Base-by-base conservation (phyloP, 1,140 invertebrate genomes). In the Philaenus spumarius region DNA sequence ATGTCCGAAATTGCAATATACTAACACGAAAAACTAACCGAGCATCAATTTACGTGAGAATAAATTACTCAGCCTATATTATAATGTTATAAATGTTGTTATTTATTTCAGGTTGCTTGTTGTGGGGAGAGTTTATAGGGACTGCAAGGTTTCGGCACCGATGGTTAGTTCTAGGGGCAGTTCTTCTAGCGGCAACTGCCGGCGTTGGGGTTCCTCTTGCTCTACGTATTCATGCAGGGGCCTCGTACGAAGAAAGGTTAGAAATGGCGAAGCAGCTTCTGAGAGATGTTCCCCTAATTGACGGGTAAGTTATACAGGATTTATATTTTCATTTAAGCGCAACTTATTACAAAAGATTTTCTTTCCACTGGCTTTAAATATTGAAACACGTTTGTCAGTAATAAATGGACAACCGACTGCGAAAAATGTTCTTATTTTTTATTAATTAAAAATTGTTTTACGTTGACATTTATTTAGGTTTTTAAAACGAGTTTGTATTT, bases 221-320 rank as follows among this genome's bases (percentile, higher is more conserved):
- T 7, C 60, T 74, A 12, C 62, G 66, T 24, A 64, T 71, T 15
- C 64, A 69, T 37, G 66, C 68, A 0, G 65, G 62, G 1, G 70
- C 71, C 9, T 69, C 67, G 7, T 58, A 68, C 11, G 63, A 71
- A 46, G 67, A 73, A 60, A 48, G 71, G 23, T 51, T 74, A 7
- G 62, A 67, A 30, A 55, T 68, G 15, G 76, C 71, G 0, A 68
- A 68, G 19, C 61, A 69, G 59, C 65, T 77, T 4, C 63, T 78
- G 19, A 68, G 67, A 46, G 69, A 75, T 48, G 70, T 71, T 48
- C 75, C 75, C 5, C 67, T 78, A 2, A 72, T 78, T 58, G 76
- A 78, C 55, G 76, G 76, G 76, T 77, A 68, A 68, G 69, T 69
- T 15, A 34, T 30, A 6, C n/a, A n/a, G n/a, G 34, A 7, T 35